Percentiles rank a stretch among this genome's conserved stretches.
Conservation (phyloP, 2,888 invertebrate genomes). For the Nomada ferruginata region DNA sequence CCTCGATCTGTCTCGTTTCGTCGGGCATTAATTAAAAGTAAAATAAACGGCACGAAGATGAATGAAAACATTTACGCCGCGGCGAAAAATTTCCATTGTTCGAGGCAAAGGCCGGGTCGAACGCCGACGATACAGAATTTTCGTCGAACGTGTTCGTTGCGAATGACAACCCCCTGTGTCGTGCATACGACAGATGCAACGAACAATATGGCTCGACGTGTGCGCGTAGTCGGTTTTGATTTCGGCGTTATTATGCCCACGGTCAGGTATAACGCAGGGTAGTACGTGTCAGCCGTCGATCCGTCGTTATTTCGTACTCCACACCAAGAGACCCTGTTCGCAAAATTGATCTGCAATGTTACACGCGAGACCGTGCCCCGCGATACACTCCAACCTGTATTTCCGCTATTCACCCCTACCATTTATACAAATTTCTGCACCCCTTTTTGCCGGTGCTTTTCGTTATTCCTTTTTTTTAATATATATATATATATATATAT, state of each 20-base stretch:
- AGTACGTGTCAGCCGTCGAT: slow-evolving; percentile 73
- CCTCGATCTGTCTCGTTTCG: background rate
- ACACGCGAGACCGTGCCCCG: slow-evolving; percentile 17
- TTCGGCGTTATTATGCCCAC: slow-evolving; percentile 73
- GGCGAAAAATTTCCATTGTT: slow-evolving; percentile 47
- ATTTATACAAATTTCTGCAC: slow-evolving; percentile 36
- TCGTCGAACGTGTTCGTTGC: slow-evolving; percentile 56
- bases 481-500: too few species aligned
- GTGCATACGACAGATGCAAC: slow-evolving; percentile 77
- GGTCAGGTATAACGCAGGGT: slow-evolving; percentile 70
- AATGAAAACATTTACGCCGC: slow-evolving; percentile 15
- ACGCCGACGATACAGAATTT: slow-evolving; percentile 46
- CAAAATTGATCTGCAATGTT: slow-evolving; percentile 55
- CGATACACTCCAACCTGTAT: slow-evolving; percentile 41
- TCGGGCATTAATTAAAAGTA: slow-evolving; percentile 45
- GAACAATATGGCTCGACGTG: slow-evolving; percentile 71
- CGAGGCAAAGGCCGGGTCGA: slow-evolving; percentile 26
- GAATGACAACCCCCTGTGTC: slow-evolving; percentile 51
- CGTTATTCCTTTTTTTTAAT: background rate
- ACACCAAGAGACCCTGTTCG: slow-evolving; percentile 35
- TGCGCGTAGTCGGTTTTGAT: slow-evolving; percentile 69
- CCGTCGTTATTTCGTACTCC: slow-evolving; percentile 57
- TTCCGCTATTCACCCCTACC: slow-evolving; percentile 22
- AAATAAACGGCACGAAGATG: slow-evolving; percentile 6
- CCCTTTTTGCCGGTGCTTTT: background rate